A percentile compares a stretch with the other conserved stretches of the same genome.
These are phyloP conservation scores for Triplophysa bombifrons DNA, from an alignment of 2,797 vertebrate genomes.

Conservation along the genomic window DNA sequence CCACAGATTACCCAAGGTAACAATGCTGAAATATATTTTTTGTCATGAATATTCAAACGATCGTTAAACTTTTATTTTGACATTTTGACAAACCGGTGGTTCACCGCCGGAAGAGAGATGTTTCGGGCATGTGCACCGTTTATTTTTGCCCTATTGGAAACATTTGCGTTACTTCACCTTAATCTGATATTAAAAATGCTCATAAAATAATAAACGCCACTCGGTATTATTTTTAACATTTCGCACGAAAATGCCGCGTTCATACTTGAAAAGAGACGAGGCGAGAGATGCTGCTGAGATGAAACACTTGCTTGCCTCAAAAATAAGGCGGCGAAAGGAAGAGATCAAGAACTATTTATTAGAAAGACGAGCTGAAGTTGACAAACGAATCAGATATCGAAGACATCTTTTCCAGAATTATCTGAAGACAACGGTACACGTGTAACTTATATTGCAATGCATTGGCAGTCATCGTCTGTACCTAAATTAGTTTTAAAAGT, in stretches of 20 bases:
- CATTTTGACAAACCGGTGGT: conserved; percentile 1
- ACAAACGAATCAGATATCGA: conserved; percentile 61
- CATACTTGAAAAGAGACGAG: conserved; percentile 44
- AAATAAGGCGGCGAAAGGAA: conserved; percentile 58
- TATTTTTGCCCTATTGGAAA: background rate
- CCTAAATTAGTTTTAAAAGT: background rate
- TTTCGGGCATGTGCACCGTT: background rate
- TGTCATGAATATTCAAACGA: background rate
- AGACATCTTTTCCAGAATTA: conserved; percentile 64
- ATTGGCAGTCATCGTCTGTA: background rate
- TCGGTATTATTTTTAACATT: background rate
- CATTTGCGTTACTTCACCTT: background rate
- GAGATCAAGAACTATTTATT: conserved; percentile 49
- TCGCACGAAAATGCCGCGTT: conserved; percentile 3
- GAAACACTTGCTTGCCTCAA: conserved; percentile 49
- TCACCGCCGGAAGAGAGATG: background rate
- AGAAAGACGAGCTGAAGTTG: conserved; percentile 53
- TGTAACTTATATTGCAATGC: no score
- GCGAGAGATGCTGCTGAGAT: conserved; percentile 42
- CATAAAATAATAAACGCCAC: background rate
- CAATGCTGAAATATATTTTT: background rate
- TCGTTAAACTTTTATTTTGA: conserved; percentile 23
- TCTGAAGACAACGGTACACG: conserved; percentile 63
- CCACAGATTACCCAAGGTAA: background rate
- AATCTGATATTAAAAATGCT: background rate